Evolutionary conservation across 2,797 vertebrate species (phyloP), one percentile per base, ranked within the genome.

Genomic region (Ficedula albicollis): DNA sequence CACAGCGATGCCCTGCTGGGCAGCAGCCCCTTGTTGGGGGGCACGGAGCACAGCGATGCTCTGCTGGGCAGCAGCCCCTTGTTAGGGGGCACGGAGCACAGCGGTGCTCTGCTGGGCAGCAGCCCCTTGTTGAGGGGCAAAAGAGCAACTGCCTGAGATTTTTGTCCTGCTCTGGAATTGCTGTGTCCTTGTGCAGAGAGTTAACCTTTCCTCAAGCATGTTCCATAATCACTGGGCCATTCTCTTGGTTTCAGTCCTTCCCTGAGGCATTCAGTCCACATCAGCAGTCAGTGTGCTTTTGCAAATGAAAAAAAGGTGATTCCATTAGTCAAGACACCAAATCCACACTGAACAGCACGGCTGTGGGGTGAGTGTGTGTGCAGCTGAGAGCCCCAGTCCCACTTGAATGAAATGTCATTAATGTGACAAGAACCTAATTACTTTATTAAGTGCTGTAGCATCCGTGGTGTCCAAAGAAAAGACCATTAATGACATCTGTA

Each of bases 321-420:
- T 90, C 73, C 13, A 15, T 56, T 81, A 88, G 46, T 76, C 46
- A 94, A 76, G 62, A 89, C 25, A 8, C 38, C 38, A 91, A 75
- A 86, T 75, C 26, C 48, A 38, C n/a, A 54, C 36, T 55, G 52
- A 79, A 90, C 58, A 4, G 63, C 63, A 0, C 2, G 21, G 58
- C 60, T 18, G 12, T 0, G 32, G 32, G 36, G 36, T 2, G 64
- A 5, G 34, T 0, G 7, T 2, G 43, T 2, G 23, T 3, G 5
- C 5, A 23, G 3, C n/a, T 2, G 59, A 10, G 52, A 0, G 51
- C 13, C 4, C 5, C 11, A 8, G 4, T 12, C 11, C 48, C 15
- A 26, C 26, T 51, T 25, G 59, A 25, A 13, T 62, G 26, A 41
- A 13, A 20, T 52, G 34, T 39, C 19, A 1, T 3, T n/a, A 49